phyloP scores from a whole-genome alignment of 1,140 invertebrate genomes.

The Calycopis cecrops region DNA sequence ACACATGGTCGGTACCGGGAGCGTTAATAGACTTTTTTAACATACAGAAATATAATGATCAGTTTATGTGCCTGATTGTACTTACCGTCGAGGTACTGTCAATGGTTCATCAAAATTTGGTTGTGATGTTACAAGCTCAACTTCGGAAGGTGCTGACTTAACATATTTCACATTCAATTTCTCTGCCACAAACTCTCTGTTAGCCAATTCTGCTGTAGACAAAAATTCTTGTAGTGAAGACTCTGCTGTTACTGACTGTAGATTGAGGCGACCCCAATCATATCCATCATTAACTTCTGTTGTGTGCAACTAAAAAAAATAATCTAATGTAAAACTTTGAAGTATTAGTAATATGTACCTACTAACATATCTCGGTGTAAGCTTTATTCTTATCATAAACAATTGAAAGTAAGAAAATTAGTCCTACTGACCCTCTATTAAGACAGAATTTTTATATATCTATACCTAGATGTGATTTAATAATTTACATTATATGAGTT shows the following conservation, averaged over 20 bases:
- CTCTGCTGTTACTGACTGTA: slow-evolving; percentile 97
- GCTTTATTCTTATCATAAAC: too few species aligned
- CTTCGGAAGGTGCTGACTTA: slow-evolving; percentile 48
- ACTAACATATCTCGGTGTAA: too few species aligned
- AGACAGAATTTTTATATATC: not conserved
- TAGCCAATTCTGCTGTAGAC: slow-evolving; percentile 93
- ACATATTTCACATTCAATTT: slow-evolving; percentile 88
- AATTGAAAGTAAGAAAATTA: too few species aligned
- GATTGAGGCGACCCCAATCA: slow-evolving; percentile 91
- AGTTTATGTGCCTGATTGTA: too few species aligned
- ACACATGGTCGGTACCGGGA: too few species aligned
- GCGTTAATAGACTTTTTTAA: too few species aligned
- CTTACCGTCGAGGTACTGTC: slow-evolving; percentile 67
- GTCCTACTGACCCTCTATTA: too few species aligned
- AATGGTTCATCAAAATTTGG: slow-evolving; percentile 65
- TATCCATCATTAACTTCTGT: slow-evolving; percentile 92
- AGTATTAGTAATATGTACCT: slow-evolving; percentile 7
- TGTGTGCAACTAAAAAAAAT: slow-evolving; percentile 86
- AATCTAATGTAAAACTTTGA: not conserved
- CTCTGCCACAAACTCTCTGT: slow-evolving; percentile 94
- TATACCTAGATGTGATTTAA: too few species aligned
- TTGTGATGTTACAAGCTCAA: slow-evolving; percentile 53
- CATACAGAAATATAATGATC: too few species aligned
- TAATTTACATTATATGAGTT: too few species aligned
- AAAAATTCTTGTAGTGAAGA: slow-evolving; percentile 97